Conservation (phyloP, 1,140 invertebrate species). For the Anastrepha ludens region DNA sequence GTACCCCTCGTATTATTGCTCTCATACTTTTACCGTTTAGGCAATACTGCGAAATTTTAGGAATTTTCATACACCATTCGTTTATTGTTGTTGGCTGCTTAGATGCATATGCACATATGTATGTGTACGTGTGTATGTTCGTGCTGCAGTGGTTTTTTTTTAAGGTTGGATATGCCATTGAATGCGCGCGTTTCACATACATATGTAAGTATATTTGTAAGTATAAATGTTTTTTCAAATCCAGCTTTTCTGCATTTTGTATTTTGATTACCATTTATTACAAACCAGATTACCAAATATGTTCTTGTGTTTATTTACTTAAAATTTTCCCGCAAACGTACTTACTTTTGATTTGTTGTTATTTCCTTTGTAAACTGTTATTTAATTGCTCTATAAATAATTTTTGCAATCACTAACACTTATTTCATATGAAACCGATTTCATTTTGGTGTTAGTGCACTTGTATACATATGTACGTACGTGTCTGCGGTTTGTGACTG, state of each 20-base stretch:
- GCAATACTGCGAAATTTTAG: background rate
- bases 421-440: background rate
- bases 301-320: no score
- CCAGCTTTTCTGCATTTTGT: background rate
- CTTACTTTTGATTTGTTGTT: no score
- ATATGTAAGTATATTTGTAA: background rate
- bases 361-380: no score
- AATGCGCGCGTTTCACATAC: background rate
- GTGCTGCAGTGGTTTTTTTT: background rate
- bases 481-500: constrained; percentile 3
- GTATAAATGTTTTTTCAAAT: background rate
- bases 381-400: background rate
- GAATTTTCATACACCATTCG: background rate
- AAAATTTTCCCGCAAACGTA: no score
- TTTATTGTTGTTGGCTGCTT: no score
- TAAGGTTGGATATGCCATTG: background rate
- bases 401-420: background rate
- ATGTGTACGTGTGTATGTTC: background rate
- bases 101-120: no score
- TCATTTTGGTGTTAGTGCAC: background rate
- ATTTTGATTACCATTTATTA: background rate
- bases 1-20: no score
- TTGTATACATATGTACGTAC: background rate
- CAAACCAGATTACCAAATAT: background rate
- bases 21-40: background rate